Evolutionary conservation across 2,888 invertebrate genomes (phyloP), one percentile per base, ranked within the genome.

Genomic region (Epistrophe eligans): DNA sequence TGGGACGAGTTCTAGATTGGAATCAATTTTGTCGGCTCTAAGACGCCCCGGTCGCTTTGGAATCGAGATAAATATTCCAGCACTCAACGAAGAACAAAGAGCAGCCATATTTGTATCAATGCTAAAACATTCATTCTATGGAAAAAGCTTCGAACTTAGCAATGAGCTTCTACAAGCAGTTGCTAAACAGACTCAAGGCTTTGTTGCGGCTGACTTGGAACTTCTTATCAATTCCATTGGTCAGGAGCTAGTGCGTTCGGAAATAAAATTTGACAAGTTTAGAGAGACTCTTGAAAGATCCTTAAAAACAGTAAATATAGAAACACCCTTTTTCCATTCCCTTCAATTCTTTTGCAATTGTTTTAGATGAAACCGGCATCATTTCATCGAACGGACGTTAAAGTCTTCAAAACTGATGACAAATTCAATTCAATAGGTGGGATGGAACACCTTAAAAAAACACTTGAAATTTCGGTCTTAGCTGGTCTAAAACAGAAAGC

Each of bases 401-500:
- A 91, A 0, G 92, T 94, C 2, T 91, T 91, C 60, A 92, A 91
- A 80, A 90, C 91, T 55, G 91, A 92, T 4, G 90, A 92, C 15
- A 91, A 91, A 15, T 94, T 95, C 90, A 91, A 93, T 57, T 92
- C 93, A 45, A 93, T 95, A 76, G 95, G 95, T 19, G 95, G 95
- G 15, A 92, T 95, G 90, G 91, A 92, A 0, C 89, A 93, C 0
- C 91, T 95, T 1, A 95, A 95, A 89, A 91, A 91, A 58, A 91
- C 93, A 52, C 91, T 95, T 52, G 91, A 93, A 88, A 93, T 94
- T 89, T 94, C 94, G 9, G 92, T 95, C 32, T 93, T 95, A 88
- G 94, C 95, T 92, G 95, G 95, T 0, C 90, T 95, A 15, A 92
- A 92, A 82, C 93, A 95, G 87, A 93, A 94, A 0, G 93, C 93